Base-by-base conservation (phyloP, 2,113 vertebrate species). In the Butastur rufipennis region DNA sequence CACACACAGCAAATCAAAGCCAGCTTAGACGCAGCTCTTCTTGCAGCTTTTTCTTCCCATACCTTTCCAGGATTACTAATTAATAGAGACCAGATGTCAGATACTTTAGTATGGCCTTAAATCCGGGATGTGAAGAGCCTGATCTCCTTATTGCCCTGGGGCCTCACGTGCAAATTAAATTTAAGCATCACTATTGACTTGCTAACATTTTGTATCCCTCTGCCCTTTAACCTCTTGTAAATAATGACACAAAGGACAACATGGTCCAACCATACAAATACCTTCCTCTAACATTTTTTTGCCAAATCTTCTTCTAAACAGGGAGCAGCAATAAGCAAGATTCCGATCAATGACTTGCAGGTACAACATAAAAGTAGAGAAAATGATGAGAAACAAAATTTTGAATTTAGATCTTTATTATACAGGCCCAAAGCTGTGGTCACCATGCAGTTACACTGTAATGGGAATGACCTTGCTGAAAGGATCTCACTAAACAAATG, bases 351-450 rank as follows among this genome's bases (percentile, higher is more conserved):
- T 81, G 67, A 68, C 73, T 86, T 78, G 68, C 29, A 81, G 77
- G 50, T 83, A 72, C 34, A 77, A 75, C 53, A 91, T 62, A 87
- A 79, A 94, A 61, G 50, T 47, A 87, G 92, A 98, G 86, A 70
- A 96, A 98, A 97, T 7, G 11, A 97, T 91, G 77, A 93, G 88
- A 96, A 79, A 92, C 88, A 93, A 89, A 84, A 56, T 23, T 85
- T 48, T 88, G 52, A 67, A 84, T 97, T 97, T 94, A 91, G 40
- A 47, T 90, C 97, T 98, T 98, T 98, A 98, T 98, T 98, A 97
- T 80, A 97, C 97, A 98, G 79, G 96, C 97, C 96, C 96, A 97
- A 96, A 98, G 94, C 96, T 96, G 94, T 93, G 94, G 94, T 96
- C 96, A 96, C 63, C 97, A 98, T 97, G 97, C 97, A 97, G 91